Conservation (phyloP, 2,888 invertebrate genomes). For the Trissolcus japonicus region DNA sequence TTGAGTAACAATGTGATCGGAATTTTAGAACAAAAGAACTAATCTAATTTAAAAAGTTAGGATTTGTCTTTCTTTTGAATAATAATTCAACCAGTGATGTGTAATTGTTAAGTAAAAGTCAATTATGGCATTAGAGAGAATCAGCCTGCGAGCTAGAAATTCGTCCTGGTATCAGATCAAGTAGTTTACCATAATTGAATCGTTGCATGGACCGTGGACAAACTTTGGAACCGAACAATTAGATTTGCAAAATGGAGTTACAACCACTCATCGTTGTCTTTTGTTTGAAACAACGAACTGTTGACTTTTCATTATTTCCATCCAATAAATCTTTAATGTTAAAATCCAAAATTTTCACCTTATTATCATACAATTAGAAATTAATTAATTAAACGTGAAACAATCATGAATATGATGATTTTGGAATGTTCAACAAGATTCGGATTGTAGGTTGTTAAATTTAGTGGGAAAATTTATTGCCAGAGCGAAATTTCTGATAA, state of each 20-base stretch:
- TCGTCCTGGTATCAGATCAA: slow-evolving; percentile 20
- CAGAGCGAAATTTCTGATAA: not conserved
- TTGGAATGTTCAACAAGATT: too few species aligned
- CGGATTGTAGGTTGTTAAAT: not conserved
- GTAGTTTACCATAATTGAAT: slow-evolving; percentile 29
- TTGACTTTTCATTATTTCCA: slow-evolving; percentile 5
- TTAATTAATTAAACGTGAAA: too few species aligned
- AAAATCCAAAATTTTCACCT: too few species aligned
- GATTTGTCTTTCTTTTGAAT: too few species aligned
- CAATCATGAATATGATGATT: too few species aligned
- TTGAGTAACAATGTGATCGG: too few species aligned
- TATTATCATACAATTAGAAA: too few species aligned
- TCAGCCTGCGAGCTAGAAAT: slow-evolving; percentile 14
- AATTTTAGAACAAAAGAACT: too few species aligned
- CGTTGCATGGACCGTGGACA: slow-evolving; percentile 33
- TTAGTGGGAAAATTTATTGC: not conserved
- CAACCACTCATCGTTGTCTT: slow-evolving; percentile 23
- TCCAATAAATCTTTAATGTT: not conserved
- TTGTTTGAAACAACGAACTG: slow-evolving; percentile 6
- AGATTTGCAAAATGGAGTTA: slow-evolving; percentile 33
- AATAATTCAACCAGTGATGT: too few species aligned
- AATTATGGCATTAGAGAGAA: slow-evolving; percentile 16
- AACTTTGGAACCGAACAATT: slow-evolving; percentile 40
- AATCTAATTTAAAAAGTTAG: too few species aligned
- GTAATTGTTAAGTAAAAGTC: not conserved